Conservation (phyloP, 2,113 vertebrate species). For the Paramormyrops kingsleyae region DNA sequence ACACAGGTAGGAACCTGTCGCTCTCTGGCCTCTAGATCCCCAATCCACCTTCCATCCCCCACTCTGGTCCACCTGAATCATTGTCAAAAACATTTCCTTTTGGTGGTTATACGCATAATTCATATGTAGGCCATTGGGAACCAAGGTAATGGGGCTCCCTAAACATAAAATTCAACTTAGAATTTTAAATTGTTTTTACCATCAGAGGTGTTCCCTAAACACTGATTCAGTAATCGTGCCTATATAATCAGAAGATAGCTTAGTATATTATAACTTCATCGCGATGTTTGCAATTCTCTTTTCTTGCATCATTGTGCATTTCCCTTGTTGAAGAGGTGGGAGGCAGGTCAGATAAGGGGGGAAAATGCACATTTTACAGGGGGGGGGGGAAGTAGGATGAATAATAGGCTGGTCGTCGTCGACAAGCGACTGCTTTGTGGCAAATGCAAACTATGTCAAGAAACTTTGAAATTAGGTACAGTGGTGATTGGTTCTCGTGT, state of each 20-base stretch:
- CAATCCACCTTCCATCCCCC: neutral
- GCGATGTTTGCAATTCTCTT: neutral
- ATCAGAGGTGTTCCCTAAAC: neutral
- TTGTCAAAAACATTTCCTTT: neutral
- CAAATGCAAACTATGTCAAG: neutral
- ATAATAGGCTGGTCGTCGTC: neutral
- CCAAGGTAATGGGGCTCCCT: neutral
- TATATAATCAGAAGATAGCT: neutral
- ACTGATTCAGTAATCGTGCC: neutral
- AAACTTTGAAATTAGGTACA: neutral
- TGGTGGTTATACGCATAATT: neutral
- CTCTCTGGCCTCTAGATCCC: neutral
- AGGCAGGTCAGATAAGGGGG: neutral
- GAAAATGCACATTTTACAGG: neutral
- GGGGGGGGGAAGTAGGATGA: neutral
- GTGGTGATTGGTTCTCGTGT: neutral
- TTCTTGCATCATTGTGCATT: neutral
- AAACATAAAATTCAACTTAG: neutral
- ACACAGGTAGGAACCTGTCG: constrained; percentile 73
- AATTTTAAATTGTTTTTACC: neutral
- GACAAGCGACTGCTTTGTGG: neutral
- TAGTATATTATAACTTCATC: neutral
- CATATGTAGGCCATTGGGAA: neutral
- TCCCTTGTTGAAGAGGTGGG: neutral
- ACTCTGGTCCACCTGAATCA: neutral